Evolutionary conservation across 2,113 vertebrate species (phyloP).

Genomic region (Xenotilapia flavipinnis): DNA sequence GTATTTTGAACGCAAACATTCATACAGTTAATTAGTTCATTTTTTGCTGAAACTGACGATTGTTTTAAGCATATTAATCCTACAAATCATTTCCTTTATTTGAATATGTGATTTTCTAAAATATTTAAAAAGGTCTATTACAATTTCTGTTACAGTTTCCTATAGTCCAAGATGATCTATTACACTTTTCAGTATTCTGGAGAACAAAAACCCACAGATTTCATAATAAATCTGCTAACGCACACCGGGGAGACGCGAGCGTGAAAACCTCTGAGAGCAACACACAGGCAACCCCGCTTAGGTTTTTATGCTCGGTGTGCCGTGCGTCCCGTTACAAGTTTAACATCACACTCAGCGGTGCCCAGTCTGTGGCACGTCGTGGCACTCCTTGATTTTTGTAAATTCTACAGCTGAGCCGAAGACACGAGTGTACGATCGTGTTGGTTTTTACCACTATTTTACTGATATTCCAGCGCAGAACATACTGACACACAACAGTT

Average conservation of each 20-base stretch:
- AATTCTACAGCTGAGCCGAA: not conserved
- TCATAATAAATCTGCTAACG: no score
- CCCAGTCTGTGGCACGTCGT: not conserved
- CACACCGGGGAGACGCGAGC: not conserved
- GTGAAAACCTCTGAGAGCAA: not conserved
- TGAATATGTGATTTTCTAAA: not conserved
- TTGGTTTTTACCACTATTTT: rapidly evolving
- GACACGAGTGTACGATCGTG: rapidly evolving
- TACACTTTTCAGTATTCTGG: not conserved
- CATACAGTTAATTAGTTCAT: not conserved
- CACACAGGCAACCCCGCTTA: not conserved
- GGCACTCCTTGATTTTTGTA: rapidly evolving
- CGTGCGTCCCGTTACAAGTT: not conserved
- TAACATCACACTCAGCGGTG: not conserved
- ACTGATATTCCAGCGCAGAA: not conserved
- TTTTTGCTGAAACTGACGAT: not conserved
- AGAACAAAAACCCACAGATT: not conserved
- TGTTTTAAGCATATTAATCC: not conserved
- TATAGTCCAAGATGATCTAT: not conserved
- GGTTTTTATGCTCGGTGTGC: not conserved
- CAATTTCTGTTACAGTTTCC: not conserved
- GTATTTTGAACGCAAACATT: not conserved
- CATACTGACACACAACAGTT: not conserved
- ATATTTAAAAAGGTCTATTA: not conserved
- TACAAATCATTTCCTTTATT: not conserved